A percentile compares a stretch with the other conserved stretches of the same genome.
These are phyloP conservation scores for Lacanobia wlatinum DNA, from an alignment of 2,888 invertebrate genomes.

Conservation along the genomic window DNA sequence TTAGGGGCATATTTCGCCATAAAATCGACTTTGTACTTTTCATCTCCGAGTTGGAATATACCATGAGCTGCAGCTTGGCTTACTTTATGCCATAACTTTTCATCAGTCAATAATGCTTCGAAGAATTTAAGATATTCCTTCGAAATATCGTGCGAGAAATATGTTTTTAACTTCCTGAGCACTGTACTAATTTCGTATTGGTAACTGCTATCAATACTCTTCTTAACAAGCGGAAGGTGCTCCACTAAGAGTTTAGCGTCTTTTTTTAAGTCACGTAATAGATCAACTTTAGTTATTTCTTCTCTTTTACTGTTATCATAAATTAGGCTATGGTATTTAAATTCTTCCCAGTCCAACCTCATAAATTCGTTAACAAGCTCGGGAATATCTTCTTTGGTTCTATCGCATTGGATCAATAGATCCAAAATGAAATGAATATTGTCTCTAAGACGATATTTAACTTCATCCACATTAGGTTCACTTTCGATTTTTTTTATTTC, in stretches of 20 bases:
- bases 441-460: slow-evolving; percentile 53
- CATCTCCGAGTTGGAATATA: slow-evolving; percentile 72
- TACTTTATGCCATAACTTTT: slow-evolving; percentile 19
- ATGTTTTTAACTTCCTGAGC: slow-evolving; percentile 75
- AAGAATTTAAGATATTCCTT: slow-evolving; percentile 70
- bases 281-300: slow-evolving; percentile 9
- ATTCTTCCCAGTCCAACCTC: slow-evolving; percentile 64
- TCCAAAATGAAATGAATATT: slow-evolving; percentile 62
- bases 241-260: slow-evolving; percentile 45
- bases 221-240: slow-evolving; percentile 41
- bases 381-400: slow-evolving; percentile 71
- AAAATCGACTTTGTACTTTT: slow-evolving; percentile 67
- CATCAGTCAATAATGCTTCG: slow-evolving; percentile 52
- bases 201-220: slow-evolving; percentile 18
- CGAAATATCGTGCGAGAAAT: slow-evolving; percentile 75
- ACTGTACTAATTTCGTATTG: slow-evolving; percentile 64
- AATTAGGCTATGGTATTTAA: slow-evolving; percentile 31
- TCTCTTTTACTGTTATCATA: no score
- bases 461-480: slow-evolving; percentile 56
- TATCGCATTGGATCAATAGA: slow-evolving; percentile 66
- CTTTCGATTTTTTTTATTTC: slow-evolving; percentile 64
- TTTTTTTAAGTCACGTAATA: slow-evolving; percentile 47
- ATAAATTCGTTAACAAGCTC: slow-evolving; percentile 70
- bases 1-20: slow-evolving; percentile 71
- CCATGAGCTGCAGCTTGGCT: slow-evolving; percentile 63